Base-by-base conservation (phyloP, 1,140 invertebrate species). In the Brachionus rubens region DNA sequence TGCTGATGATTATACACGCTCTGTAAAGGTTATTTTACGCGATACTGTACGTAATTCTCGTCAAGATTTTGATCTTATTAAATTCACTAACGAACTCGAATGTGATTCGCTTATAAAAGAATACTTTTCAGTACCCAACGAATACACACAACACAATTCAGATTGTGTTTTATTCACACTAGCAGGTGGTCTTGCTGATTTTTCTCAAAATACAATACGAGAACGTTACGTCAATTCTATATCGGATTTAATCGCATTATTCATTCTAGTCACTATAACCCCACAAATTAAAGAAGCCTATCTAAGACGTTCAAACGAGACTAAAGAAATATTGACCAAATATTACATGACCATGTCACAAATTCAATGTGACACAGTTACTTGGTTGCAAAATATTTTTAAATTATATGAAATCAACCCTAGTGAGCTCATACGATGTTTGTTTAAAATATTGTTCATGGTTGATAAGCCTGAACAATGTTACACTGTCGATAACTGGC, bases 401-500 rank as follows among this genome's bases (percentile, higher is more conserved):
- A 52, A 46, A 65, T 9, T 48, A 24, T 68, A 47, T 6, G 43
- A 65, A 7, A 43, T 56, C 26, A 78, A 59, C n/a, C 67, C 47
- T 33, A 41, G 54, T 52, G 77, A 78, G 65, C 41, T 40, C 43
- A 67, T 68, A 78, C 54, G 28, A 78, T 85, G 85, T 24, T 83
- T 96, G 40, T 90, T 93, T 79, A 96, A 96, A 84, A 87, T 94
- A 65, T 86, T 95, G 79, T 88, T 96, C 70, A 86, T 96, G 80
- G 68, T 54, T 12, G 93, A 96, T 82, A 87, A 88, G 76, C 84
- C 89, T 1, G 93, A 96, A 76, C 89, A 91, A 47, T 96, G 96
- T 84, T 92, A 90, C 80, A 93, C 92, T 80, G 88, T 91, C 77
- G 95, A 98, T 83, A 93, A 91, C 82, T 98, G 94, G 93, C 94